Conservation (phyloP, 2,797 vertebrate species). For the Enteromius treurensis region DNA sequence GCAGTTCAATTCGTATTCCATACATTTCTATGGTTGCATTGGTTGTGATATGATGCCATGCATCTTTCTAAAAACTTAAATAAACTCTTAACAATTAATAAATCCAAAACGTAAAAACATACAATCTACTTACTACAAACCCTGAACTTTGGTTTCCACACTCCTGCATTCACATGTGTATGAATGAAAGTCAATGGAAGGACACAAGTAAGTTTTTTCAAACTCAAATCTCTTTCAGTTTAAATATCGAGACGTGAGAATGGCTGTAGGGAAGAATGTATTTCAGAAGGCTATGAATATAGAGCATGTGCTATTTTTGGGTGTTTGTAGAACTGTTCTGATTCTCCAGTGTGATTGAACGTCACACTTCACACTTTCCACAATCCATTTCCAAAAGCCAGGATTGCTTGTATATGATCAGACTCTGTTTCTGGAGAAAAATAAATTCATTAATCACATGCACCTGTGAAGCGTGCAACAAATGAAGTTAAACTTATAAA, state of each 20-base stretch:
- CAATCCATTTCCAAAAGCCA: not conserved
- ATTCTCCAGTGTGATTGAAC: not conserved
- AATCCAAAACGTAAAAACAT: not conserved
- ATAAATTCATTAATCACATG: not conserved
- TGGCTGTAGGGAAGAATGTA: not conserved
- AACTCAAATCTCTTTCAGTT: not conserved
- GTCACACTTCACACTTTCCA: not conserved
- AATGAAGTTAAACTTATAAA: conserved; percentile 12
- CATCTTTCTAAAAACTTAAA: not conserved
- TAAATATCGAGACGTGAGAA: not conserved
- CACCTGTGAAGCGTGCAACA: not conserved
- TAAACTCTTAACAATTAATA: not conserved
- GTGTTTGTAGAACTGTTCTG: not conserved
- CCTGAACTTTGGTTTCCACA: not conserved
- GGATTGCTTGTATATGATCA: not conserved
- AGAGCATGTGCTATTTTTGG: not conserved
- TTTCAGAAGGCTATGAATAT: not conserved
- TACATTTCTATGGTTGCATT: not conserved
- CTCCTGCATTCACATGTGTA: not conserved
- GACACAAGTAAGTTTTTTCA: not conserved
- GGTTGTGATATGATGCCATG: not conserved
- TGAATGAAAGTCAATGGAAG: not conserved
- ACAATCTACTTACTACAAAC: not conserved
- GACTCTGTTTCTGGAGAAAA: not conserved
- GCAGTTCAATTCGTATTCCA: not conserved